These are phyloP conservation scores for Barnardius zonarius DNA, from an alignment of 2,113 vertebrate genomes.

Conservation along the genomic window DNA sequence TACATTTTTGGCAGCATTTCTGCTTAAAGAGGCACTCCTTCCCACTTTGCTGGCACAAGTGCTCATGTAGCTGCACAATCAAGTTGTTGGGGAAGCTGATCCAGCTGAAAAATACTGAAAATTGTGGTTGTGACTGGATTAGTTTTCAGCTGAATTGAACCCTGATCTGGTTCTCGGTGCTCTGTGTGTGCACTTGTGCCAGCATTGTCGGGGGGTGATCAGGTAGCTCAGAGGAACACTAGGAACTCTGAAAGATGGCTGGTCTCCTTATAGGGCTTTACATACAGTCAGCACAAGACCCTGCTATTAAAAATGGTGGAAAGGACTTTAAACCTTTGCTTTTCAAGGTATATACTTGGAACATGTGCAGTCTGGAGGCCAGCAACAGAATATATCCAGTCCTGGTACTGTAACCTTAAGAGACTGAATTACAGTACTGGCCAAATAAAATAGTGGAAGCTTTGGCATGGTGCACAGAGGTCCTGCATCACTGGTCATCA, in stretches of 20 bases:
- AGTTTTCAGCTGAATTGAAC: neutral
- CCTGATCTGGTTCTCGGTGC: neutral
- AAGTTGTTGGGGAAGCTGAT: neutral
- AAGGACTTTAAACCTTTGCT: neutral
- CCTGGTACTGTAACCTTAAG: neutral
- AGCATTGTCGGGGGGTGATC: neutral
- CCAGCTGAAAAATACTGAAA: neutral
- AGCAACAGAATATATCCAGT: neutral
- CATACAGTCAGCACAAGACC: neutral
- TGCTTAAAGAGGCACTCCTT: slow-evolving; percentile 51
- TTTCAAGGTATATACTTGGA: neutral
- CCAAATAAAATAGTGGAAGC: neutral
- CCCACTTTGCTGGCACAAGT: neutral
- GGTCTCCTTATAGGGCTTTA: neutral
- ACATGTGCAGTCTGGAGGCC: neutral
- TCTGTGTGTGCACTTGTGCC: neutral
- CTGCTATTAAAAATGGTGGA: neutral
- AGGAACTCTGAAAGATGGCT: neutral
- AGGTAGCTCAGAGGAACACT: neutral
- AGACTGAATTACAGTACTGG: neutral
- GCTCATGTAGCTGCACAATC: neutral
- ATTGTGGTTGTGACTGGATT: neutral
- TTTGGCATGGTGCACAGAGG: neutral
- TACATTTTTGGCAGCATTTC: slow-evolving; percentile 57
- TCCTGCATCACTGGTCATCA: neutral